These are phyloP conservation scores for Silurus aristotelis DNA, from an alignment of 2,797 vertebrate species.

Conservation along the genomic window DNA sequence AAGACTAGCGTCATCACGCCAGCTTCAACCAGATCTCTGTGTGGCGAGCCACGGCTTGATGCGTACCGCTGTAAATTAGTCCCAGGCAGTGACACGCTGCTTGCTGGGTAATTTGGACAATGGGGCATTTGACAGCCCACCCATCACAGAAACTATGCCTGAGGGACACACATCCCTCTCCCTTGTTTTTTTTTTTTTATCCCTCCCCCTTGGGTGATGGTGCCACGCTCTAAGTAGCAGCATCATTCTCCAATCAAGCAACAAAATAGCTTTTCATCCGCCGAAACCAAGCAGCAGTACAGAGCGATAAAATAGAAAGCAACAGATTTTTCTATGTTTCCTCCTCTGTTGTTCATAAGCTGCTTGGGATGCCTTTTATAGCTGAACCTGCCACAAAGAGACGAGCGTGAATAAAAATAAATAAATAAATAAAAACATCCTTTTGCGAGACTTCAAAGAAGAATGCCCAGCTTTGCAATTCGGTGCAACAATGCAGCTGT, in stretches of 20 bases:
- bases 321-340: conserved; percentile 36
- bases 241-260: conserved; percentile 80
- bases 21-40: conserved; percentile 6
- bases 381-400: conserved; percentile 30
- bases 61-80: conserved; percentile 77
- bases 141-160: conserved; percentile 76
- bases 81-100: conserved; percentile 77
- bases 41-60: conserved; percentile 28
- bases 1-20: conserved; percentile 2
- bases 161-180: conserved; percentile 68
- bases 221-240: conserved; percentile 77
- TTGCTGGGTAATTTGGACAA: conserved; percentile 83
- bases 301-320: conserved; percentile 36
- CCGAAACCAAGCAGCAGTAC: conserved; percentile 47
- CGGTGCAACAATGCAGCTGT: background rate
- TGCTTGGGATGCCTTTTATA: conserved; percentile 34
- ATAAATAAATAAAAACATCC: conserved; percentile 12
- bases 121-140: conserved; percentile 87
- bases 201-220: conserved; percentile 65
- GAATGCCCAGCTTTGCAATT: conserved; percentile 27
- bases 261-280: conserved; percentile 76
- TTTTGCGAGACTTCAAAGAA: conserved; percentile 36
- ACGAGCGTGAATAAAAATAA: background rate
- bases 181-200: conserved; percentile 39
- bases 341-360: conserved; percentile 43